Percentiles rank a stretch among this genome's conserved stretches.
Evolutionary conservation across 1,140 invertebrate species (phyloP).

Genomic region (Tribolium madens): DNA sequence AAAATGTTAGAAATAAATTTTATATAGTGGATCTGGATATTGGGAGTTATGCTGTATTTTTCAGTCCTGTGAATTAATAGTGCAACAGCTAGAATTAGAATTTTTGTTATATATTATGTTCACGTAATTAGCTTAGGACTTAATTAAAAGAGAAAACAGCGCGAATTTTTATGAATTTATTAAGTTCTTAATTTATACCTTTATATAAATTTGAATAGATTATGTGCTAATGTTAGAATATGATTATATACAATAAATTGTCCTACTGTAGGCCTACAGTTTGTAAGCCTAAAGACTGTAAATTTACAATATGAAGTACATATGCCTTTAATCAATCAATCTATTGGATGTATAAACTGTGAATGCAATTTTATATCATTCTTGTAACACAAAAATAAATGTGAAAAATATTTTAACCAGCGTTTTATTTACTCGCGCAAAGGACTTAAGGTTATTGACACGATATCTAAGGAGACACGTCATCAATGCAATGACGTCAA

Average conservation of each 20-base stretch:
- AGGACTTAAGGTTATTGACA: no score
- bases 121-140: constrained; percentile 15
- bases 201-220: constrained; percentile 21
- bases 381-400: constrained; percentile 46
- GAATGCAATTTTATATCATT: constrained; percentile 48
- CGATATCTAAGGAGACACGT: neutral
- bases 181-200: constrained; percentile 22
- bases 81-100: neutral
- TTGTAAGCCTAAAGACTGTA: constrained; percentile 41
- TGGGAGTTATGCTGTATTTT: constrained; percentile 25
- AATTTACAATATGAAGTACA: constrained; percentile 46
- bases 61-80: neutral
- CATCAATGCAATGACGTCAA: constrained; percentile 12
- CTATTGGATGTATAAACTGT: constrained; percentile 45
- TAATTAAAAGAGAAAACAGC: constrained; percentile 1
- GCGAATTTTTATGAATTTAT: no score
- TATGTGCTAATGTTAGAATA: constrained; percentile 31
- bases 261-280: constrained; percentile 29
- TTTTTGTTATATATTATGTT: constrained; percentile 15
- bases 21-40: constrained; percentile 21
- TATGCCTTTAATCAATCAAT: constrained; percentile 46
- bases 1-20: constrained; percentile 5
- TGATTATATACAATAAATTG: constrained; percentile 41
- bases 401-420: constrained; percentile 41
- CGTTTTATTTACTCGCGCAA: constrained; percentile 12